Conservation (phyloP, 2,888 invertebrate genomes). For the Chorisops tibialis region DNA sequence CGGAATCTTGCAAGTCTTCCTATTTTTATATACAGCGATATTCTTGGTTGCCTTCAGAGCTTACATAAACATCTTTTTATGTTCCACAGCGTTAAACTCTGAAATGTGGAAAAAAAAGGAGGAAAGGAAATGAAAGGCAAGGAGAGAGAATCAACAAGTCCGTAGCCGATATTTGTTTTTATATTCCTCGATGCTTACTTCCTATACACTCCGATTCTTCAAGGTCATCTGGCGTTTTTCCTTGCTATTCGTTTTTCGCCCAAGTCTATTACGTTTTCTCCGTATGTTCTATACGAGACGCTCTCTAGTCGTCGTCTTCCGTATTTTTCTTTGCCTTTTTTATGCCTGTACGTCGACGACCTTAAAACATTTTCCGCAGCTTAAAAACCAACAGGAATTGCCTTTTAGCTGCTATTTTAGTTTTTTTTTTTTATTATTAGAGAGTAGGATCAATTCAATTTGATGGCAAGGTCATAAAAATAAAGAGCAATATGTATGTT, state of each 20-base stretch:
- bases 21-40: too few relatives aligned
- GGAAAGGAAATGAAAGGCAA: background rate
- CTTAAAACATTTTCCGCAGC: background rate
- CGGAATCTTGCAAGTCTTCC: too few relatives aligned
- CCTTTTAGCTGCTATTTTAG: background rate
- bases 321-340: conserved; percentile 2
- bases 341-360: background rate
- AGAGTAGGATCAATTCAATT: conserved; percentile 10
- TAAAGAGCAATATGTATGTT: conserved; percentile 4
- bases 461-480: conserved; percentile 16
- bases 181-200: conserved; percentile 4
- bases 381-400: background rate
- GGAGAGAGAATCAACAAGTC: conserved; percentile 13
- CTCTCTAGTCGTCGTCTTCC: background rate
- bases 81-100: background rate
- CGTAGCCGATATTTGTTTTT: conserved; percentile 14
- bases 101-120: background rate
- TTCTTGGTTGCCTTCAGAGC: background rate
- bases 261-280: conserved; percentile 12
- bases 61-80: conserved; percentile 8
- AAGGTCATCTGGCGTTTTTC: background rate
- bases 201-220: conserved; percentile 7
- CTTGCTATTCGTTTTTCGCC: background rate
- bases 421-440: background rate
- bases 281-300: background rate